Evolutionary conservation across 2,113 vertebrate genomes (phyloP).

Genomic region (Smithornis capensis): DNA sequence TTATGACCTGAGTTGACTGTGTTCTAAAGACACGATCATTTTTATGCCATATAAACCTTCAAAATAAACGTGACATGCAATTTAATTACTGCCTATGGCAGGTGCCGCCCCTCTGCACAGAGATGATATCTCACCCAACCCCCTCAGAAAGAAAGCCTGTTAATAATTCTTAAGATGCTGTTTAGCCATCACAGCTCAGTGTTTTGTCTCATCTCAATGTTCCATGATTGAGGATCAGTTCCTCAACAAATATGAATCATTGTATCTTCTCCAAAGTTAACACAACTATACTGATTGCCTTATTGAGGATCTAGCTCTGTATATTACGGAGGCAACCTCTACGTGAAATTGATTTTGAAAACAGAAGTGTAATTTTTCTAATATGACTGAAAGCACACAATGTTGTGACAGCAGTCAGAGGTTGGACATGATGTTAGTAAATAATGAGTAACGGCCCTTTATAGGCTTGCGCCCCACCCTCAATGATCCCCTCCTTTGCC

Average conservation of each 20-base stretch:
- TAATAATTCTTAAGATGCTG: conserved; percentile 22
- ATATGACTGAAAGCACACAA: conserved; percentile 23
- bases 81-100: neutral
- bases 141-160: neutral
- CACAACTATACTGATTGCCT: conserved; percentile 5
- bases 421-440: conserved; percentile 18
- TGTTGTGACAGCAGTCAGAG: conserved; percentile 27
- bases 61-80: neutral
- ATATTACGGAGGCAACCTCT: conserved; percentile 5
- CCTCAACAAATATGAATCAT: conserved; percentile 8
- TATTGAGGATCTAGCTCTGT: conserved; percentile 14
- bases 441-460: conserved; percentile 9
- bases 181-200: conserved; percentile 21
- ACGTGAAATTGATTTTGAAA: conserved; percentile 54
- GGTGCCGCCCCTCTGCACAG: neutral
- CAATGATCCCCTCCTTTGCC: neutral
- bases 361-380: conserved; percentile 35
- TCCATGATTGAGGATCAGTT: neutral
- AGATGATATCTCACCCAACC: neutral
- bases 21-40: neutral
- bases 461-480: neutral
- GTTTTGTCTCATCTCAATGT: neutral
- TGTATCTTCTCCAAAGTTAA: conserved; percentile 31
- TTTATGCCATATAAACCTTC: neutral
- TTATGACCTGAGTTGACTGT: neutral